Conservation (phyloP, 1,140 invertebrate species). For the Brachionus rotundiformis region DNA sequence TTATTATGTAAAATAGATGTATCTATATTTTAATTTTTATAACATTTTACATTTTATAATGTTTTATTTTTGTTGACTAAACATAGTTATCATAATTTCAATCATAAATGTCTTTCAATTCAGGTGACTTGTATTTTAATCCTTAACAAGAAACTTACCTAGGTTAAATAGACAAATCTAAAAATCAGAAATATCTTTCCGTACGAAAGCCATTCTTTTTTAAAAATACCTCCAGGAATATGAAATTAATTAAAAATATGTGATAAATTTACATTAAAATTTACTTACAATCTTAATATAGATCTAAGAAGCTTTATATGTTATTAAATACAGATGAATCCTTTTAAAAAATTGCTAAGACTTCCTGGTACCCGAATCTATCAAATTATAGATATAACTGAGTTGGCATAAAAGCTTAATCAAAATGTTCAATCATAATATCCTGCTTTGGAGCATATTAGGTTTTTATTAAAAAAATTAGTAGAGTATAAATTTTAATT, state of each 20-base stretch:
- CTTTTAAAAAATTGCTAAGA: neutral
- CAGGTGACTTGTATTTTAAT: neutral
- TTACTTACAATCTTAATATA: neutral
- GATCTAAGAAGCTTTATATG: neutral
- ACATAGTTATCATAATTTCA: neutral
- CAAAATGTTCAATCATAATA: neutral
- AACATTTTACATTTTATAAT: neutral
- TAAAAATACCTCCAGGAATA: neutral
- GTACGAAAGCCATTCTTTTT: no score
- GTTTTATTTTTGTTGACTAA: no score
- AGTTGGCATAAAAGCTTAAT: neutral
- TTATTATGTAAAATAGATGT: neutral
- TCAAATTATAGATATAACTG: neutral
- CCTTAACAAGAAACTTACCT: neutral
- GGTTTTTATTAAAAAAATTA: no score
- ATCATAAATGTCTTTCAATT: slow-evolving; percentile 4
- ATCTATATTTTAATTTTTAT: neutral
- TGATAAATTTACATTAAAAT: neutral
- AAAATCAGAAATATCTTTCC: no score
- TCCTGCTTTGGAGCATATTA: no score
- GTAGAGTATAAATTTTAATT: no score
- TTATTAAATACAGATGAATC: neutral
- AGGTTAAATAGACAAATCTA: neutral
- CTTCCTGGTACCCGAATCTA: neutral
- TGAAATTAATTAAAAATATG: neutral